Evolutionary conservation across 2,888 invertebrate species (phyloP).

Genomic region (Pecten maximus): DNA sequence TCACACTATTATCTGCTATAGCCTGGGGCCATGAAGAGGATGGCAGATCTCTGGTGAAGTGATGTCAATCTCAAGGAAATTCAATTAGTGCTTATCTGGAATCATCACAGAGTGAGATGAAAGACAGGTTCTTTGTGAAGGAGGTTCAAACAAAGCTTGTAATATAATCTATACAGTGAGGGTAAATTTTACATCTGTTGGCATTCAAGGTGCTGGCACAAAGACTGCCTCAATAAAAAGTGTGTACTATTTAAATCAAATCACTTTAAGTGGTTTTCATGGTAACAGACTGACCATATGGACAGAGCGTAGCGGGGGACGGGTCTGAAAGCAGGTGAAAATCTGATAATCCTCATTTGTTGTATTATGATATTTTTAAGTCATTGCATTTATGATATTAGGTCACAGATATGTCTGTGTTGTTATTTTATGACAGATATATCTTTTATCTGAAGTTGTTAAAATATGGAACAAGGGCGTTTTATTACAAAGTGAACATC

Average conservation of each 20-base stretch:
- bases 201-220: not conserved
- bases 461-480: not conserved
- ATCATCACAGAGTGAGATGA: not conserved
- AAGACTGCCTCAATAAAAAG: not conserved
- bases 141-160: not conserved
- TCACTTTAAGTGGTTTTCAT: not conserved
- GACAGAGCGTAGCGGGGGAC: not conserved
- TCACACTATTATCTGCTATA: not conserved
- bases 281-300: constrained; percentile 9
- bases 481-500: not conserved
- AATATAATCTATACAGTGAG: not conserved
- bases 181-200: not conserved
- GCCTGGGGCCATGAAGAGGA: not conserved
- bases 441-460: not conserved
- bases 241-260: not conserved
- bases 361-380: constrained; percentile 9
- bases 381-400: constrained; percentile 32
- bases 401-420: not conserved
- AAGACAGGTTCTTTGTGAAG: not conserved
- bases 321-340: not conserved
- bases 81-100: not conserved
- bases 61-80: not conserved
- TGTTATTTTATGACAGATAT: not conserved
- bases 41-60: not conserved
- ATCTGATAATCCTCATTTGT: constrained; percentile 24